Conservation (phyloP, 2,888 invertebrate genomes). For the Griposia aprilina region DNA sequence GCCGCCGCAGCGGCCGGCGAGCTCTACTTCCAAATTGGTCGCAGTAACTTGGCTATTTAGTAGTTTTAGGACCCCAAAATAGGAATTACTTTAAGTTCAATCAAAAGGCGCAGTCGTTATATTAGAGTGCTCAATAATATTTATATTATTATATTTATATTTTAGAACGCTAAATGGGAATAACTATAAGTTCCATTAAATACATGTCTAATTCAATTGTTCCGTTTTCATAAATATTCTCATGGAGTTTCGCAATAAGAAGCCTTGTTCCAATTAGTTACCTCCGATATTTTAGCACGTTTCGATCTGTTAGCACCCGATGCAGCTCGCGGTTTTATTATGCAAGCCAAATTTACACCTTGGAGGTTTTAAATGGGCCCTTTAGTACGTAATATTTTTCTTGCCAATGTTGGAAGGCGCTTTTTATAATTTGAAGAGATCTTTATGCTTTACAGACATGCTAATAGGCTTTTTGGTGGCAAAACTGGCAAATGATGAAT, state of each 20-base stretch:
- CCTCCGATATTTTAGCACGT: conserved; percentile 82
- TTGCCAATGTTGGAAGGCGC: neutral
- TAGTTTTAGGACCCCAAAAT: neutral
- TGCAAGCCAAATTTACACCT: conserved; percentile 75
- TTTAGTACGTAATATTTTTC: conserved; percentile 46
- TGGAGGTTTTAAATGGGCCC: conserved; percentile 49
- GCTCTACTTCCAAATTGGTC: neutral
- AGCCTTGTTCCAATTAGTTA: conserved; percentile 86
- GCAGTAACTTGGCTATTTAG: neutral
- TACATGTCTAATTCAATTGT: conserved; percentile 73
- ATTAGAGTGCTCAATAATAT: neutral
- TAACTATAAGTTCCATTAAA: neutral
- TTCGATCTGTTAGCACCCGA: conserved; percentile 77
- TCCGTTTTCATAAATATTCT: conserved; percentile 73
- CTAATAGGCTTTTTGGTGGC: conserved; percentile 15
- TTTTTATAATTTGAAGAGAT: conserved; percentile 23
- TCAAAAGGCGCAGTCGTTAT: neutral
- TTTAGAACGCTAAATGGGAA: neutral
- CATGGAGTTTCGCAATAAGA: conserved; percentile 83
- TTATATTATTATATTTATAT: too few species aligned
- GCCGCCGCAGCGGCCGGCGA: too few species aligned
- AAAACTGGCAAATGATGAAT: neutral
- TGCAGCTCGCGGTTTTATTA: conserved; percentile 71
- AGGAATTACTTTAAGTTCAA: neutral
- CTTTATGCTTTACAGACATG: conserved; percentile 23